Percentiles rank a stretch among this genome's conserved stretches.
phyloP scores from a whole-genome alignment of 2,888 invertebrate genomes.

The Chloromyia formosa region DNA sequence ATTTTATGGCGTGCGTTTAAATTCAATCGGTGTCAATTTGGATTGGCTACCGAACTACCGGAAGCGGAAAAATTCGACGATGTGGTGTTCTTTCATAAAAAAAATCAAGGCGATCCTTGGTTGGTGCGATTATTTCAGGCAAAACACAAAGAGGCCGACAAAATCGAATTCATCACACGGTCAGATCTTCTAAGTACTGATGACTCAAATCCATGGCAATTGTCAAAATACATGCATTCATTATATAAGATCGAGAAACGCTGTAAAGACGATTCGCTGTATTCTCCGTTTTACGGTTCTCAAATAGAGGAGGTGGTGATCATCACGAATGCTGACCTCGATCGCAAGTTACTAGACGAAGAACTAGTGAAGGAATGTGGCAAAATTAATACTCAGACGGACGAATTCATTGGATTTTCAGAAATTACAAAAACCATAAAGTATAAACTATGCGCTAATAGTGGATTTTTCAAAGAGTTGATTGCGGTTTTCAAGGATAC shows the following conservation, averaged over 20 bases:
- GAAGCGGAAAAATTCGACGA: constrained; percentile 39
- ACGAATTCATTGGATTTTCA: neutral
- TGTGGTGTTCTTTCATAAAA: constrained; percentile 7
- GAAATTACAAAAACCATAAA: neutral
- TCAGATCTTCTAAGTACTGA: neutral
- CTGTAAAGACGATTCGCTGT: neutral
- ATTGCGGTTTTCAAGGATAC: neutral
- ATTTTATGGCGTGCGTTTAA: constrained; percentile 29
- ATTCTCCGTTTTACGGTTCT: constrained; percentile 1
- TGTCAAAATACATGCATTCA: constrained; percentile 26
- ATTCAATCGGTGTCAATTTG: neutral
- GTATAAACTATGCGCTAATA: neutral
- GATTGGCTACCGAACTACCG: neutral
- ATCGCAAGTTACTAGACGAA: neutral
- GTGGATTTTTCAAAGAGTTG: neutral
- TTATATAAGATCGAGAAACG: neutral
- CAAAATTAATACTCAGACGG: neutral
- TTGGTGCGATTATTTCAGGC: constrained; percentile 20
- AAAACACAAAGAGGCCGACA: constrained; percentile 2
- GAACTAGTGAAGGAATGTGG: neutral
- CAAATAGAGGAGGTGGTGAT: constrained; percentile 12
- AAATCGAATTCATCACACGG: neutral
- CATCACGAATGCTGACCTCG: neutral
- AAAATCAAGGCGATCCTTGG: neutral
- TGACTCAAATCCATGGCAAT: neutral